phyloP scores from a whole-genome alignment of 2,888 invertebrate genomes.

The Mythimna lalbum region DNA sequence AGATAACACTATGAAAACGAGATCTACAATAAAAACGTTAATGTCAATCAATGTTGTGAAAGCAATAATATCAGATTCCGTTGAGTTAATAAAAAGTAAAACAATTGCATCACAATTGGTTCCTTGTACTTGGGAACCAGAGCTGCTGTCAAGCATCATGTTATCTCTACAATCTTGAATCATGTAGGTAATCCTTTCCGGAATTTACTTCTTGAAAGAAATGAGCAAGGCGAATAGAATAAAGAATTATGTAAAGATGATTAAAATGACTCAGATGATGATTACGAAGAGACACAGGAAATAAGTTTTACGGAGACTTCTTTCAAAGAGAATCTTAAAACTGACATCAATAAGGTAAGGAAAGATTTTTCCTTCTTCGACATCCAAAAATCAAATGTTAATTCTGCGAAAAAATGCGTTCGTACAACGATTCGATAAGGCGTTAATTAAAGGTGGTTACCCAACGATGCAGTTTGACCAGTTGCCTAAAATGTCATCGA shows the following conservation, averaged over 20 bases:
- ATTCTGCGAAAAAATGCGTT: slow-evolving; percentile 41
- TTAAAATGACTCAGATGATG: slow-evolving; percentile 1
- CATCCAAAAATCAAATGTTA: slow-evolving; percentile 13
- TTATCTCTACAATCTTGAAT: slow-evolving; percentile 44
- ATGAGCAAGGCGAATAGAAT: neutral
- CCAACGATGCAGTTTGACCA: slow-evolving; percentile 64
- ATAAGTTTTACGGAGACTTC: neutral
- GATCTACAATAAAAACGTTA: slow-evolving; percentile 48
- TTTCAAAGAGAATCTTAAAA: neutral
- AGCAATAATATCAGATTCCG: slow-evolving; percentile 61
- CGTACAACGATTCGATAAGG: slow-evolving; percentile 25
- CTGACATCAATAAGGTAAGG: slow-evolving; percentile 1
- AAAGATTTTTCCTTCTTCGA: slow-evolving; percentile 14
- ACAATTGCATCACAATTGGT: slow-evolving; percentile 57
- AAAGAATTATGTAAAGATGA: neutral
- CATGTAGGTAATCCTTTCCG: slow-evolving; percentile 32
- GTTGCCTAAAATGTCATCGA: slow-evolving; percentile 63
- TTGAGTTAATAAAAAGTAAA: slow-evolving; percentile 56
- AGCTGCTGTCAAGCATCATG: slow-evolving; percentile 33
- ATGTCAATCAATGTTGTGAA: slow-evolving; percentile 64
- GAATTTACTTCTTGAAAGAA: slow-evolving; percentile 17
- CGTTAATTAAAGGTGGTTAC: slow-evolving; percentile 54
- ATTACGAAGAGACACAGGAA: neutral
- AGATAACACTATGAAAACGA: slow-evolving; percentile 53
- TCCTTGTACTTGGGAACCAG: slow-evolving; percentile 57